Evolutionary conservation across 2,888 invertebrate species (phyloP).

Genomic region (Ophion slaviceki): DNA sequence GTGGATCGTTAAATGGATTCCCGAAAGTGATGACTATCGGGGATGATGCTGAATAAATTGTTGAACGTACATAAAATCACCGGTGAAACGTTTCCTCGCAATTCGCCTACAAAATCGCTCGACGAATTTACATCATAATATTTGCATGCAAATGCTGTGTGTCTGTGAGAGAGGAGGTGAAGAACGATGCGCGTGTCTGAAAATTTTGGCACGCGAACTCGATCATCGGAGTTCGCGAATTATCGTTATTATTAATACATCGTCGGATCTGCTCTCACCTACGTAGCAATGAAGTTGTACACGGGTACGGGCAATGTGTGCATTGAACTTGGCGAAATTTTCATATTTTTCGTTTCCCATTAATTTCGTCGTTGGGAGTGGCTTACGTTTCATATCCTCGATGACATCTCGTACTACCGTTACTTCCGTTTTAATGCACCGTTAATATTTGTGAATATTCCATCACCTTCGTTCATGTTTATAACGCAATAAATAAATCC

Average conservation of each 20-base stretch:
- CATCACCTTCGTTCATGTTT: slow-evolving; percentile 6
- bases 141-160: not conserved
- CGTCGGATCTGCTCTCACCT: not conserved
- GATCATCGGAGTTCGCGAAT: not conserved
- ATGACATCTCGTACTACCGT: not conserved
- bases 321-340: slow-evolving; percentile 37
- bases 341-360: slow-evolving; percentile 19
- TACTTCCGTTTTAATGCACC: slow-evolving; percentile 1
- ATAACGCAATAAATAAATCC: not conserved
- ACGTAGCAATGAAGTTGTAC: slow-evolving; percentile 10
- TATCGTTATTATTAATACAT: slow-evolving; percentile 23
- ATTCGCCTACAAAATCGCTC: slow-evolving; percentile 29
- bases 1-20: slow-evolving; percentile 27
- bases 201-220: slow-evolving; percentile 33
- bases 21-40: slow-evolving; percentile 32
- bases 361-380: slow-evolving; percentile 8
- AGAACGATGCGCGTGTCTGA: slow-evolving; percentile 24
- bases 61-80: slow-evolving; percentile 26
- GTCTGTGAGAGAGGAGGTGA: not conserved
- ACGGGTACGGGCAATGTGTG: not conserved
- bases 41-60: slow-evolving; percentile 22
- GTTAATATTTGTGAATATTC: not conserved
- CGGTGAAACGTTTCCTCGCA: slow-evolving; percentile 31
- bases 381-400: not conserved
- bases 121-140: slow-evolving; percentile 14